Base-by-base conservation (phyloP, 2,797 vertebrate species). In the Heliangelus exortis region DNA sequence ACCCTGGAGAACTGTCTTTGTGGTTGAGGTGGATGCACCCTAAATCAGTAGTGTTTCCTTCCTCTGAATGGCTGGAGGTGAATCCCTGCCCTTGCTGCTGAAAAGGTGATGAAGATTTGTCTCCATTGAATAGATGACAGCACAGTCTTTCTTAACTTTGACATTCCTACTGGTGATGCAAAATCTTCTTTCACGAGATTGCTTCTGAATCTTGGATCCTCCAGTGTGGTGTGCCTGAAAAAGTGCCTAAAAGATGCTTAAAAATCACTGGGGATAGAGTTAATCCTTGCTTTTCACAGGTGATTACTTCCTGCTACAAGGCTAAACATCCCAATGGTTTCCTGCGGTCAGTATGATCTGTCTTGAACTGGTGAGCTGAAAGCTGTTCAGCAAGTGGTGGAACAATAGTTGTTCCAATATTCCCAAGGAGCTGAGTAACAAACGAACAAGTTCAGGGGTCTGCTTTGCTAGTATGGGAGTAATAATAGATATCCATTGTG, bases 401-500 rank as follows among this genome's bases (percentile, higher is more conserved):
- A 96, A 85, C 23, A 58, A 58, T 48, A 51, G 73, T 90, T 95
- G 86, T 33, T 95, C 73, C 45, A 58, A 3, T 93, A 96, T 81
- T 95, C 79, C 80, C 75, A 4, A 73, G 75, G 67, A 95, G 34
- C 74, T 53, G 67, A 67, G 68, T 72, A 94, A 92, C 69, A 97
- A 95, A 93, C 93, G 87, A 29, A 71, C 50, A 34, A 84, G 69
- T 83, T 95, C 73, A 91, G 77, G 45, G 54, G 90, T 95, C 80
- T 94, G 84, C 71, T 94, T 82, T 95, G 48, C 81, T 84, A 95
- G 92, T 87, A 90, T 85, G 96, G 91, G 95, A 94, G 62, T 73
- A 97, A 96, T 94, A 92, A 84, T 94, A 55, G 78, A 72, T 82
- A 84, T 76, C 47, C 22, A 3, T 62, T 95, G 65, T 91, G 92